These are phyloP conservation scores for Dallia pectoralis DNA, from an alignment of 2,797 vertebrate species.

Conservation along the genomic window DNA sequence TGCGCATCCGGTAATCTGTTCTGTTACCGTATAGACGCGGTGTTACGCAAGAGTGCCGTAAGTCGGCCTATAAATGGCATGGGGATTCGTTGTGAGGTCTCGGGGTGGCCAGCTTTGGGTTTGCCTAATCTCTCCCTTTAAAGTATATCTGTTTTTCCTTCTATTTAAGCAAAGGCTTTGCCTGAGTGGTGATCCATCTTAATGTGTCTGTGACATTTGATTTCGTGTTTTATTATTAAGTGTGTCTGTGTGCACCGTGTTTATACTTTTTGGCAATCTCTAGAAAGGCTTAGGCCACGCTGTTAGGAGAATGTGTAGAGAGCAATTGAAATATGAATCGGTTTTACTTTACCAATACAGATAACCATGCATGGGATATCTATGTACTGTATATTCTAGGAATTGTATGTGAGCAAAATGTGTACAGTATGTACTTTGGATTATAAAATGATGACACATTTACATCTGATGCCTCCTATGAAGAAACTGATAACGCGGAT, in stretches of 20 bases:
- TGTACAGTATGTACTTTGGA: constrained; percentile 6
- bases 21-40: neutral
- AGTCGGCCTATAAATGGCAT: neutral
- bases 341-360: neutral
- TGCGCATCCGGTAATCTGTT: neutral
- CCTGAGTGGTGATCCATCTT: neutral
- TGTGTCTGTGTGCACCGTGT: neutral
- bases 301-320: neutral
- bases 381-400: constrained; percentile 14
- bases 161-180: neutral
- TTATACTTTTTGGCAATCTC: neutral
- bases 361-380: neutral
- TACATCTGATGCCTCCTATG: neutral
- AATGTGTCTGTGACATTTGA: neutral
- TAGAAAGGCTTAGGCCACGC: neutral
- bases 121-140: neutral
- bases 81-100: neutral
- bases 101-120: neutral
- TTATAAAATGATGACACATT: neutral
- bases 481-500: neutral
- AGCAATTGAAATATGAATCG: neutral
- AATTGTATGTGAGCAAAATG: constrained; percentile 52
- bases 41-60: neutral
- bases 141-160: neutral
- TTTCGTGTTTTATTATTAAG: neutral